Evolutionary conservation across 1,140 invertebrate genomes (phyloP).

Genomic region (Piezodorus guildinii): DNA sequence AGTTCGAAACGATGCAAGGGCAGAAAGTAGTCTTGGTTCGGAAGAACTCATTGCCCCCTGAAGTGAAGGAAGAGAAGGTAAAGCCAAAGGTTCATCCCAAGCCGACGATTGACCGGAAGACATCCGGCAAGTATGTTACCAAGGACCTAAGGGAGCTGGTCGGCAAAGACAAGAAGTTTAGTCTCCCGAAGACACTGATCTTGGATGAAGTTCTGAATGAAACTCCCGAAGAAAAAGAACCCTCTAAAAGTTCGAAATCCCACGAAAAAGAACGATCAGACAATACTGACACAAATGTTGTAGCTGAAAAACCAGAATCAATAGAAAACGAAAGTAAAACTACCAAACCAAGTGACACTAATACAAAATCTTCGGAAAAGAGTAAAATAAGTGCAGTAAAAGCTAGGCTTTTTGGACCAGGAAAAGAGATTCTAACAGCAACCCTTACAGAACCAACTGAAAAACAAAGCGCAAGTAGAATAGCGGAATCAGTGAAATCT

Average conservation of each 20-base stretch:
- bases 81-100: constrained; percentile 11
- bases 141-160: neutral
- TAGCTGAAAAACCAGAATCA: neutral
- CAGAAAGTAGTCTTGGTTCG: constrained; percentile 16
- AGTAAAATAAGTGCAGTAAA: too few species aligned
- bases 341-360: too few species aligned
- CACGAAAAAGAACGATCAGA: neutral
- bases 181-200: neutral
- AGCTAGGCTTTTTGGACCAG: too few species aligned
- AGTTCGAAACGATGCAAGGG: constrained; percentile 13
- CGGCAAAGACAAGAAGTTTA: constrained; percentile 8
- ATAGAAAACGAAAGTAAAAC: too few species aligned
- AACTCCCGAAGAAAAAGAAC: neutral
- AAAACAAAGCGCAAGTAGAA: too few species aligned
- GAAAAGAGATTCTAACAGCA: too few species aligned
- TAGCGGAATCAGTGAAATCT: neutral
- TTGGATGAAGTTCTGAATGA: neutral
- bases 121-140: neutral
- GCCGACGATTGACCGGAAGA: constrained; percentile 4
- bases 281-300: neutral
- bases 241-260: neutral
- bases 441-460: too few species aligned
- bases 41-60: constrained; percentile 9
- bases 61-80: neutral
- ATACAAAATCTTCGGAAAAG: too few species aligned